Conservation (phyloP, 2,113 vertebrate species). For the Suncus etruscus region DNA sequence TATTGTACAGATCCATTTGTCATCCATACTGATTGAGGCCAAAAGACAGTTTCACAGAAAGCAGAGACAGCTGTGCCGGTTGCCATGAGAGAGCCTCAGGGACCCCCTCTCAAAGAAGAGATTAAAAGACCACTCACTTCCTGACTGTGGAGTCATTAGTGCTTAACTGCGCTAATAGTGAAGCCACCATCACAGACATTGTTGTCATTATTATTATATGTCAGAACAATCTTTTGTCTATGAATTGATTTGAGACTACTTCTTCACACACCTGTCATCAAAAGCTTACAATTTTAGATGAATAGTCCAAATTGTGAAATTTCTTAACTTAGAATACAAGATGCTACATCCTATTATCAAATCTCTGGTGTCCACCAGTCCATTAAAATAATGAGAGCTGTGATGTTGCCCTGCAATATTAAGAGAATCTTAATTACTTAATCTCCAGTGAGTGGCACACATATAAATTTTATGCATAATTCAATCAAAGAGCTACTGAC, state of each 20-base stretch:
- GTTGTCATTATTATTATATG: conserved; percentile 51
- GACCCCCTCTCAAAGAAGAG: conserved; percentile 68
- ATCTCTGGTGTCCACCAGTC: conserved; percentile 48
- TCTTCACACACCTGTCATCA: conserved; percentile 28
- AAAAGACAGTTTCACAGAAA: conserved; percentile 31
- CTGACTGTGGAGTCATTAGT: conserved; percentile 10
- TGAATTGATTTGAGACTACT: conserved; percentile 38
- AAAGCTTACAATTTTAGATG: conserved; percentile 52
- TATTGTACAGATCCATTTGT: conserved; percentile 52
- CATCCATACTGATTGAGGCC: background rate
- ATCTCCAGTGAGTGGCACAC: conserved; percentile 61
- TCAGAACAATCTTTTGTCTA: conserved; percentile 26
- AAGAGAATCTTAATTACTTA: conserved; percentile 82
- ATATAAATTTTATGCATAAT: conserved; percentile 53
- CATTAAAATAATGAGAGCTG: conserved; percentile 72
- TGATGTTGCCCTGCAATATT: conserved; percentile 71
- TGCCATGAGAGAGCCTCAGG: conserved; percentile 58
- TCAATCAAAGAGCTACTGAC: conserved; percentile 51
- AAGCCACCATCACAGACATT: background rate
- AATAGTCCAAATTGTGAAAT: conserved; percentile 48
- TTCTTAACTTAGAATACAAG: conserved; percentile 48
- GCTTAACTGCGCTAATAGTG: conserved; percentile 56
- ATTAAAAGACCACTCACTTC: conserved; percentile 66
- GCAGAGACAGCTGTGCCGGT: conserved; percentile 68
- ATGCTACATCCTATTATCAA: conserved; percentile 52